These are phyloP conservation scores for Eubucco bourcierii DNA, from an alignment of 2,113 vertebrate genomes.

Conservation along the genomic window DNA sequence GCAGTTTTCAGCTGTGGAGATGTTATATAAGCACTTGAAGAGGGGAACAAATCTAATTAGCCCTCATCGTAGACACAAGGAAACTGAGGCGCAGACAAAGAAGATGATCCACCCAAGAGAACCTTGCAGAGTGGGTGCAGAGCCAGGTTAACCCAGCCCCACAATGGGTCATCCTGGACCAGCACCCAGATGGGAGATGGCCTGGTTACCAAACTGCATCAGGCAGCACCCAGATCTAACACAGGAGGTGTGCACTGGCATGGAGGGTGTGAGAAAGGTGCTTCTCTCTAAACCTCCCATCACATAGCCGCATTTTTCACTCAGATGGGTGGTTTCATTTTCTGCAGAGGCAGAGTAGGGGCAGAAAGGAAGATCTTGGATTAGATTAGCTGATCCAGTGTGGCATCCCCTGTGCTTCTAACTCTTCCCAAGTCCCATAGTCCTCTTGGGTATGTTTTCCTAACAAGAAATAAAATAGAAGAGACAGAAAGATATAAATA, in stretches of 20 bases:
- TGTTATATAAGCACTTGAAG: conserved; percentile 4
- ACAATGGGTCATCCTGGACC: not conserved
- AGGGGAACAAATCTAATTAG: not conserved
- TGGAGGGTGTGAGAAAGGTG: not conserved
- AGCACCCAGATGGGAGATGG: not conserved
- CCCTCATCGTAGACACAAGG: not conserved
- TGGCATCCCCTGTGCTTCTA: conserved; percentile 13
- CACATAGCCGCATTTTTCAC: not conserved
- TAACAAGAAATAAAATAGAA: conserved; percentile 47
- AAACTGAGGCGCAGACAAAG: not conserved
- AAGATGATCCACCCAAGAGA: not conserved
- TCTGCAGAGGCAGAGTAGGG: not conserved
- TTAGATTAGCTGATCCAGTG: not conserved
- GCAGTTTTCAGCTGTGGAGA: conserved; percentile 7
- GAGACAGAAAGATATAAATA: conserved; percentile 57
- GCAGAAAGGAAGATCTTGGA: not conserved
- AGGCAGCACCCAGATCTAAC: not conserved
- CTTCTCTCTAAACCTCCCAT: not conserved
- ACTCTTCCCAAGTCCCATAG: conserved; percentile 5
- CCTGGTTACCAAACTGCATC: not conserved
- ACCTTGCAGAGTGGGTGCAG: not conserved
- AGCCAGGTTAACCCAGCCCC: not conserved
- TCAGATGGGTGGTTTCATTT: not conserved
- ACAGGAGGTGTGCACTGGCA: not conserved
- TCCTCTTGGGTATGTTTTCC: conserved; percentile 25